Base-by-base conservation (phyloP, 2,888 invertebrate species). In the Noctua fimbriata region DNA sequence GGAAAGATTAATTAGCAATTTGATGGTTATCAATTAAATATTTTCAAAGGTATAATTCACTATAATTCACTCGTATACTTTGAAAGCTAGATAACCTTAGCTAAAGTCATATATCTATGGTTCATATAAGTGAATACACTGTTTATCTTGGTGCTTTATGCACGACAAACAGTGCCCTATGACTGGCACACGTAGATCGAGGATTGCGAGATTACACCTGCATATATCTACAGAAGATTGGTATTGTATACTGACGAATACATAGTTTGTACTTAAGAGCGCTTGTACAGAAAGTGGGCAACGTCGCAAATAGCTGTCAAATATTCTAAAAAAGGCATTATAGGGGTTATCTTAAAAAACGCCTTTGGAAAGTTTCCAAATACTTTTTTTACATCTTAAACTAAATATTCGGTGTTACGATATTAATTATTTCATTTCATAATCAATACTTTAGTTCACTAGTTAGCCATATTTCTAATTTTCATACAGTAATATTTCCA, bases 11-110 rank as follows among this genome's bases (percentile, higher is more conserved):
- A n/a, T n/a, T 47, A 24, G 5, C 18, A 24, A 24, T 41, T 18
- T 36, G 3, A 44, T 49, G 21, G 21, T 28, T 63, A 9, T 47
- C 24, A 47, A 47, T 65, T 47, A 28, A 41, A 32, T 52, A 6
- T 44, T 63, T 66, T 58, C 28, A 49, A 66, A 72, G 41, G 12
- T 18, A 47, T 1, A 63, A 41, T 63, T 60, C 32, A 41, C 58
- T 44, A 60, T 36, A 52, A n/a, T n/a, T n/a, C n/a, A 75, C 41
- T 66, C 58, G 44, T 69, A 72, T 21, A 63, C 52, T 74, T 60
- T 72, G n/a, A 71, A 77, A 80, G 69, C 16, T n/a, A 80, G 86
- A 83, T 86, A 86, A 76, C 78, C 67, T 80, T 65, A 78, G 73
- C 41, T 41, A 69, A 85, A 81, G 65, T 49, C 71, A 28, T 44